Percentiles rank a stretch among this genome's conserved stretches.
phyloP scores from a whole-genome alignment of 1,140 invertebrate genomes.

The Pomacea maculata region DNA sequence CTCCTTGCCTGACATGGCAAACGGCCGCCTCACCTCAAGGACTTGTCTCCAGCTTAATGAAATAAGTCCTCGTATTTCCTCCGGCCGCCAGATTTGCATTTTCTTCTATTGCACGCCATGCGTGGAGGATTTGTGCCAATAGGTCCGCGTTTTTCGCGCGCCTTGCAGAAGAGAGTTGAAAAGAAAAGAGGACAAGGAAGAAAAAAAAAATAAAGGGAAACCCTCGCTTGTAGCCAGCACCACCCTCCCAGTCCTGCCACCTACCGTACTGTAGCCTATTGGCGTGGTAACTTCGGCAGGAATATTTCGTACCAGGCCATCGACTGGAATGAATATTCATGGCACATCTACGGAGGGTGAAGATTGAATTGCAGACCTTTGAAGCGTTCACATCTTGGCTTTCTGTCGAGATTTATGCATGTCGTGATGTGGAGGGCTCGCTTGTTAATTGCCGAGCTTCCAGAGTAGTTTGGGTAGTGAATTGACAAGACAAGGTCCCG shows the following conservation, averaged over 20 bases:
- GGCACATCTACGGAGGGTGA: slow-evolving; percentile 7
- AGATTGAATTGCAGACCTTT: not conserved
- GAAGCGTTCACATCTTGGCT: not conserved
- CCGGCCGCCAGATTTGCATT: not conserved
- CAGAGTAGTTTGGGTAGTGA: not conserved
- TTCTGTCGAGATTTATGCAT: not conserved
- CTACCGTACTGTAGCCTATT: not conserved
- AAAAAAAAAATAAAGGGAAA: not conserved
- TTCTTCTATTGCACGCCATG: not conserved
- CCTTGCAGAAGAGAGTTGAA: not conserved
- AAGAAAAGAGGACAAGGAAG: not conserved
- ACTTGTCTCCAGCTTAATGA: not conserved
- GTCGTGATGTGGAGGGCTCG: not conserved
- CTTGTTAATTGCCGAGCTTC: slow-evolving; percentile 2
- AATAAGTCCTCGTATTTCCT: not conserved
- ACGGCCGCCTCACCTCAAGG: not conserved
- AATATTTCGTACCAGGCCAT: not conserved
- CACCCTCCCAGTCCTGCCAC: not conserved
- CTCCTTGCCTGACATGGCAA: not conserved
- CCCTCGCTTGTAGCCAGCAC: not conserved
- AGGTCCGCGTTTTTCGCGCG: not conserved
- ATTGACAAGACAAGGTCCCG: not conserved
- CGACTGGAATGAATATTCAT: slow-evolving; percentile 8
- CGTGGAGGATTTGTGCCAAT: slow-evolving; percentile 4
- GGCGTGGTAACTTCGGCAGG: not conserved